phyloP scores from a whole-genome alignment of 2,113 vertebrate genomes.

The Lipotes vexillifer region DNA sequence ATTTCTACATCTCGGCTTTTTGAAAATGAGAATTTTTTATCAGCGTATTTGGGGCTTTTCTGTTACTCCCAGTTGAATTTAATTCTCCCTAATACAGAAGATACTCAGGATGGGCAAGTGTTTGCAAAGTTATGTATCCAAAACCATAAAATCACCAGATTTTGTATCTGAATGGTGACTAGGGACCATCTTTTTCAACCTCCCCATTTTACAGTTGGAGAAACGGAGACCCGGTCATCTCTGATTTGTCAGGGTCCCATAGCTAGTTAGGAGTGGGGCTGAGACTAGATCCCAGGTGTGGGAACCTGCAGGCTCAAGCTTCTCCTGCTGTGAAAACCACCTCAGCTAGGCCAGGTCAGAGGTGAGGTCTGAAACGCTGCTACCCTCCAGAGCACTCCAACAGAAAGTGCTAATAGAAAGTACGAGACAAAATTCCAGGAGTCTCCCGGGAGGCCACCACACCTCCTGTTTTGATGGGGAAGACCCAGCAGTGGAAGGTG shows the following conservation, averaged over 20 bases:
- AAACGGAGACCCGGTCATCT: not conserved
- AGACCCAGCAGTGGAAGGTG: not conserved
- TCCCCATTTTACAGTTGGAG: not conserved
- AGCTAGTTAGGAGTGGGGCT: not conserved
- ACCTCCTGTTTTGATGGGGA: not conserved
- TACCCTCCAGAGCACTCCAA: not conserved
- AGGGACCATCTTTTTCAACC: not conserved
- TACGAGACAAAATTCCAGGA: not conserved
- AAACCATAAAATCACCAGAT: not conserved
- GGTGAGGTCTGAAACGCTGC: not conserved
- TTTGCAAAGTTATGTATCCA: not conserved
- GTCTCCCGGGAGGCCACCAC: not conserved
- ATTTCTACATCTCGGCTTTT: not conserved
- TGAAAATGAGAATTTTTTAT: not conserved
- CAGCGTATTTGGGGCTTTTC: not conserved
- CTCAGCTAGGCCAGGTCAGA: not conserved
- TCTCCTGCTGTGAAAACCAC: not conserved
- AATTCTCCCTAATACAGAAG: not conserved
- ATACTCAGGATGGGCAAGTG: not conserved
- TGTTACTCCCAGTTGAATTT: not conserved
- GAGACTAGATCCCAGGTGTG: not conserved
- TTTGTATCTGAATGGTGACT: not conserved
- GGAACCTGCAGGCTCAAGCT: not conserved
- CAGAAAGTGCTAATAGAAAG: not conserved
- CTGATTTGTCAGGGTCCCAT: not conserved